Conservation (phyloP, 2,888 invertebrate genomes). For the Calameuta filiformis region DNA sequence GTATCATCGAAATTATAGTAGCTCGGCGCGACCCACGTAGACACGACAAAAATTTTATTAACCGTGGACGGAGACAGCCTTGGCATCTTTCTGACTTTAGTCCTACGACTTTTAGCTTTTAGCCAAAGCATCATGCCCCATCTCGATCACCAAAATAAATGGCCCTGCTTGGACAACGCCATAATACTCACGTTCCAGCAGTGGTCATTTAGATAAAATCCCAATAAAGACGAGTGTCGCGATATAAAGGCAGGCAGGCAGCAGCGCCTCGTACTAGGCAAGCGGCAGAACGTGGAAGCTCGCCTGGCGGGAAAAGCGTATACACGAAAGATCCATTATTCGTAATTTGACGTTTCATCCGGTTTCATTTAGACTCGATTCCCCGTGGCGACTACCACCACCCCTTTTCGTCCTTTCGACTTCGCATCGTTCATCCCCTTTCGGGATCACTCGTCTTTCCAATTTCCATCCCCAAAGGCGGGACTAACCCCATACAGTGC, state of each 20-base stretch:
- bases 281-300: background rate
- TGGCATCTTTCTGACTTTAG: background rate
- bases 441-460: background rate
- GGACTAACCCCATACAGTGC: background rate
- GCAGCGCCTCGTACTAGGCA: background rate
- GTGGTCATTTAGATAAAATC: background rate
- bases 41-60: background rate
- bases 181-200: background rate
- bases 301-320: background rate
- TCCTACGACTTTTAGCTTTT: slow-evolving; percentile 2
- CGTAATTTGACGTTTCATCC: background rate
- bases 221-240: slow-evolving; percentile 1
- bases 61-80: background rate
- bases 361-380: background rate
- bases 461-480: background rate
- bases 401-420: background rate
- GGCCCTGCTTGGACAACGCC: background rate
- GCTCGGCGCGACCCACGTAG: background rate
- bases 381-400: background rate
- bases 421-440: background rate
- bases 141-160: background rate
- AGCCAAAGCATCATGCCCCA: background rate
- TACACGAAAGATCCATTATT: background rate
- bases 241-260: background rate
- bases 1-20: background rate